Percentiles rank a stretch among this genome's conserved stretches.
Evolutionary conservation across 2,797 vertebrate genomes (phyloP).

Genomic region (Cyprinella venusta): DNA sequence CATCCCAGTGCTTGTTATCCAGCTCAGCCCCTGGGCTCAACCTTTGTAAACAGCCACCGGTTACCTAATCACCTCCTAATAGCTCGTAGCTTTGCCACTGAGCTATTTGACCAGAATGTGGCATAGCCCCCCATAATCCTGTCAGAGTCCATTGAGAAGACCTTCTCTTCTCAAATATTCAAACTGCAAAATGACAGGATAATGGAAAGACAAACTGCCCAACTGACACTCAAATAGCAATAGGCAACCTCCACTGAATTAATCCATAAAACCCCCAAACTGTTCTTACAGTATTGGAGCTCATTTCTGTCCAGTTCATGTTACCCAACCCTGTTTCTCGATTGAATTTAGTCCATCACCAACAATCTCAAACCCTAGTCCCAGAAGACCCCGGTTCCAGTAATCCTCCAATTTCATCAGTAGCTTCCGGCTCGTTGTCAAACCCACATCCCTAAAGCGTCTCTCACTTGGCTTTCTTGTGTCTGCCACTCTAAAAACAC

Average conservation of each 20-base stretch:
- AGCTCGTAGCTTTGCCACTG: constrained; percentile 56
- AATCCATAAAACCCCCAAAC: constrained; percentile 49
- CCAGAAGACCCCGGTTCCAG: constrained; percentile 47
- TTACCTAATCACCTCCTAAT: constrained; percentile 63
- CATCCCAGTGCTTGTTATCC: constrained; percentile 52
- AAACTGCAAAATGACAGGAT: constrained; percentile 46
- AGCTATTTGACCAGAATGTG: constrained; percentile 54
- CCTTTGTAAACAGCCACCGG: constrained; percentile 60
- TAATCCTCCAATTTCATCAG: constrained; percentile 51
- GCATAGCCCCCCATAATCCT: constrained; percentile 48
- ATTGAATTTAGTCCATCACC: constrained; percentile 53
- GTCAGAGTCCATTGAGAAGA: constrained; percentile 47
- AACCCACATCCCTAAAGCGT: constrained; percentile 40
- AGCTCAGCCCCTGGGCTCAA: constrained; percentile 46
- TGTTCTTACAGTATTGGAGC: constrained; percentile 36
- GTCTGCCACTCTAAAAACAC: constrained; percentile 36
- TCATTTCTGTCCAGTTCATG: constrained; percentile 50
- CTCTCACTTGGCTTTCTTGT: constrained; percentile 37
- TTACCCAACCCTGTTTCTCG: constrained; percentile 46
- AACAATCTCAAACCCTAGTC: constrained; percentile 42
- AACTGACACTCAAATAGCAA: constrained; percentile 15
- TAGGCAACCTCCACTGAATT: constrained; percentile 37
- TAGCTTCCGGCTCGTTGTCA: constrained; percentile 48
- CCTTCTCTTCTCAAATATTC: constrained; percentile 28
- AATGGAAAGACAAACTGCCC: constrained; percentile 30